Evolutionary conservation across 2,888 invertebrate genomes (phyloP).

Genomic region (Phoenoteleia sp.): DNA sequence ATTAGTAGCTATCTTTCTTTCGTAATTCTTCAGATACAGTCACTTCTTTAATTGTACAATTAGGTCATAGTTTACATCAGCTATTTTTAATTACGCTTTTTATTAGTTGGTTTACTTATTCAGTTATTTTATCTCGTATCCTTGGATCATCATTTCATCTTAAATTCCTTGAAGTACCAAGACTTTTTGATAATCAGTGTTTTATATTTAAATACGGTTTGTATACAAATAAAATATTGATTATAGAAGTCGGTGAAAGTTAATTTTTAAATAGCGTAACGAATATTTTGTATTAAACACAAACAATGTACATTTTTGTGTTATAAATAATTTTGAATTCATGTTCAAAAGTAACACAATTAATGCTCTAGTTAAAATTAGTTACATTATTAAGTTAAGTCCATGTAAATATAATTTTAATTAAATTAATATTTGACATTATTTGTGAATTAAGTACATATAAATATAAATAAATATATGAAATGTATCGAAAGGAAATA

Average conservation of each 20-base stretch:
- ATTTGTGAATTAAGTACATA: too few relatives aligned
- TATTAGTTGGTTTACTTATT: constrained; percentile 26
- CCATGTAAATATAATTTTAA: too few relatives aligned
- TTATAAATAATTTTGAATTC: too few relatives aligned
- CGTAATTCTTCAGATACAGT: not conserved
- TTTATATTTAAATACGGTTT: not conserved
- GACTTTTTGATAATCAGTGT: not conserved
- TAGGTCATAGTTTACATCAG: constrained; percentile 30
- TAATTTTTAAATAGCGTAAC: constrained; percentile 13
- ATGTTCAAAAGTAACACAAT: too few relatives aligned
- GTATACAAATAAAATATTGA: not conserved
- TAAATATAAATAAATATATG: too few relatives aligned
- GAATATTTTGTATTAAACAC: too few relatives aligned
- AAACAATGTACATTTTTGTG: too few relatives aligned
- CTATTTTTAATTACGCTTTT: constrained; percentile 42
- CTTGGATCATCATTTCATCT: constrained; percentile 15
- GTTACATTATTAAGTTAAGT: too few relatives aligned
- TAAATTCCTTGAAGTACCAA: not conserved
- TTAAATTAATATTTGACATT: too few relatives aligned
- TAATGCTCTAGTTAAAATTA: too few relatives aligned
- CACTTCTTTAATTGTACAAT: constrained; percentile 24
- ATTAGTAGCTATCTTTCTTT: not conserved
- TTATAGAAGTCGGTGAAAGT: not conserved
- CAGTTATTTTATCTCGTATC: not conserved
- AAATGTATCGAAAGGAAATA: too few relatives aligned